A percentile compares a stretch with the other conserved stretches of the same genome.
Conservation (phyloP, 2,888 invertebrate genomes). For the Drosophila barbarae region DNA sequence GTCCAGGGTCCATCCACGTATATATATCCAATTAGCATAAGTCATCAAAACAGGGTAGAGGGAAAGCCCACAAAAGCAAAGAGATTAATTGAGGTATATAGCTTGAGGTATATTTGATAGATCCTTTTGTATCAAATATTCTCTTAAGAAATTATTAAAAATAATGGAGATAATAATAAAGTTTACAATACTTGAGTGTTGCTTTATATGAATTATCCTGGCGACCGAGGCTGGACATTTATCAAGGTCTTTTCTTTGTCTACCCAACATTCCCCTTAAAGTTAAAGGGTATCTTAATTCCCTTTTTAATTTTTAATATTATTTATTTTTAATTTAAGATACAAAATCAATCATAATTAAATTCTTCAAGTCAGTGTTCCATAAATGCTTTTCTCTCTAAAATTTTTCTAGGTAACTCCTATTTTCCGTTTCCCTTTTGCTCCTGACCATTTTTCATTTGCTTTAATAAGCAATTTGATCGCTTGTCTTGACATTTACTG, state of each 20-base stretch:
- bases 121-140: not conserved
- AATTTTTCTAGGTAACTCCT: not conserved
- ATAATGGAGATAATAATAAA: too few species aligned
- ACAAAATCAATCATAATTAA: not conserved
- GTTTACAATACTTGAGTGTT: too few species aligned
- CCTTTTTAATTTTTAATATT: not conserved
- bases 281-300: not conserved
- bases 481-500: conserved; percentile 34
- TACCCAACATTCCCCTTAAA: too few species aligned
- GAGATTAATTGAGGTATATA: too few species aligned
- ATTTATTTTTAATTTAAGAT: not conserved
- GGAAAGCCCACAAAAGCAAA: too few species aligned
- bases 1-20: conserved; percentile 1
- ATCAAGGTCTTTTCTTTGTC: not conserved
- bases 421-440: not conserved
- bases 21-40: conserved; percentile 4
- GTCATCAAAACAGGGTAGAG: not conserved
- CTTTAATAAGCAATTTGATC: conserved; percentile 49
- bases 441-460: conserved; percentile 19
- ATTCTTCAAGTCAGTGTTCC: not conserved
- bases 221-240: not conserved
- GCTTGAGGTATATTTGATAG: not conserved
- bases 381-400: not conserved
- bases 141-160: too few species aligned
- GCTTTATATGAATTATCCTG: too few species aligned